Base-by-base conservation (phyloP, 2,797 vertebrate species). In the Amblyraja radiata region DNA sequence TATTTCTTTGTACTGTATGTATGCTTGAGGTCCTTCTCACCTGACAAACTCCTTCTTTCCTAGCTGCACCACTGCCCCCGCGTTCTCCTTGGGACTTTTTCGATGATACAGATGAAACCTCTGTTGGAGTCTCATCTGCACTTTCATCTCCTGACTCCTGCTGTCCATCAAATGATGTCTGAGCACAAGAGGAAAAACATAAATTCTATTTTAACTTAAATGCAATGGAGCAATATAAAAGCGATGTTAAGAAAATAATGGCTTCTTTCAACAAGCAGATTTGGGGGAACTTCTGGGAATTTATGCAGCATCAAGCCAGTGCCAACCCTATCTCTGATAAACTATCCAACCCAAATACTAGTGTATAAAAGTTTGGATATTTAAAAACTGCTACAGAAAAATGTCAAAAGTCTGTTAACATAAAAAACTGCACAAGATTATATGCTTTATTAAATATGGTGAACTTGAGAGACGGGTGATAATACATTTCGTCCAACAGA, bases 31-130 rank as follows among this genome's bases (percentile, higher is more conserved):
- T 94, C 93, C 73, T 73, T 94, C 96, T 95, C 94, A 99, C 98
- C 97, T 98, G 98, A 95, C 99, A 99, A 93, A 99, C 97, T 76
- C 96, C 96, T 95, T 99, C 99, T 94, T 99, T 99, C 95, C 97
- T 97, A 94, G 96, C 94, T 23, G 95, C 94, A 1, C 94, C 90
- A 92, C 25, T 92, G 90, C 90, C 76, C 94, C 96, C 97, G 84
- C 97, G 96, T 83, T 99, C 98, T 58, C 90, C 90, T 92, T 92
- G 90, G 0, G 97, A 97, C 94, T 97, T 99, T 95, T 98, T 99
- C 1, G 96, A 97, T 3, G 96, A 96, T 93, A 96, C 80, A 93
- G 96, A 92, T 92, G 90, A 97, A 58, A 94, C 94, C 94, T 97
- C 96, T 0, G 96, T 96, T 93, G 97, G 97, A 13, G 95, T 96